A percentile compares a stretch with the other conserved stretches of the same genome.
Evolutionary conservation across 2,888 invertebrate species (phyloP).

Genomic region (Tyria jacobaeae): DNA sequence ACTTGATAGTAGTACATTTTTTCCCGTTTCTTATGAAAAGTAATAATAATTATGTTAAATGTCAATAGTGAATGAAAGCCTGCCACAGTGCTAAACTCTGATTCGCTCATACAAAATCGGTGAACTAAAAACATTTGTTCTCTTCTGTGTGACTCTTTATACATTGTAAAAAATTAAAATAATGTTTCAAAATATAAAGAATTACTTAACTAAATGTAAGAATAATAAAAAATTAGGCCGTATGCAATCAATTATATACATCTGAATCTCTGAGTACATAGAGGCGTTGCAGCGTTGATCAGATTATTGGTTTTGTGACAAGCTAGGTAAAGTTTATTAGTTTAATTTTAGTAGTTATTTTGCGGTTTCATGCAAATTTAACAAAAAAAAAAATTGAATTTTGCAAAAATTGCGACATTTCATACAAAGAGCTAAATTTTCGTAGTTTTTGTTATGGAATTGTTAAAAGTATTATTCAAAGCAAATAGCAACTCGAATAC

Average conservation of each 20-base stretch:
- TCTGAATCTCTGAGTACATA: neutral
- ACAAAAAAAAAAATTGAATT: conserved; percentile 12
- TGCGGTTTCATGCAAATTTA: neutral
- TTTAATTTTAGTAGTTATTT: too few relatives aligned
- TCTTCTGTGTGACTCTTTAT: neutral
- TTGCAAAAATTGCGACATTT: conserved; percentile 22
- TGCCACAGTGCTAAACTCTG: too few relatives aligned
- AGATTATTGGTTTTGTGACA: neutral
- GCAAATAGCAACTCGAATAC: conserved; percentile 75
- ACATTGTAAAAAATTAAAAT: too few relatives aligned
- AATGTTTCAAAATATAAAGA: too few relatives aligned
- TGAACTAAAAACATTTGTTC: neutral
- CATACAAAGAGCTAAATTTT: conserved; percentile 39
- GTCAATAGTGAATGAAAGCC: too few relatives aligned
- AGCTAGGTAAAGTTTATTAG: too few relatives aligned
- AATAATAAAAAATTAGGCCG: too few relatives aligned
- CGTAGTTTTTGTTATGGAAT: conserved; percentile 49
- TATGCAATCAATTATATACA: neutral
- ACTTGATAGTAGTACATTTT: too few relatives aligned
- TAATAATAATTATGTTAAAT: neutral
- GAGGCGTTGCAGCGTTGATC: neutral
- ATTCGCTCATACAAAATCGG: too few relatives aligned
- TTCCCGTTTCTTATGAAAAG: neutral
- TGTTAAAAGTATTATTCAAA: conserved; percentile 55
- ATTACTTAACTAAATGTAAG: too few relatives aligned